phyloP scores from a whole-genome alignment of 2,888 invertebrate species.

The Leptodirus hochenwartii region DNA sequence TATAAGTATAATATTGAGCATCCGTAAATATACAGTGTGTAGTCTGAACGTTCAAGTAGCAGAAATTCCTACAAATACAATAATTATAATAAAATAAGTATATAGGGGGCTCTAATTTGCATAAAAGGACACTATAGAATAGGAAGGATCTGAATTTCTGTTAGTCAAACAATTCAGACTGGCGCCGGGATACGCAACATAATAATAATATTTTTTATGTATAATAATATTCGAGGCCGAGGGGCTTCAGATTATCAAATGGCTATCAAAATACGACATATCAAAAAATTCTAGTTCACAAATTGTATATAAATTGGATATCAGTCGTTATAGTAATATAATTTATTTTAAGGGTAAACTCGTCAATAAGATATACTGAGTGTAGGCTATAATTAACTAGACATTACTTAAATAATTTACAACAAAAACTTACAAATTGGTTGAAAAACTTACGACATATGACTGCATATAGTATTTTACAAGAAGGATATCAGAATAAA shows the following conservation, averaged over 20 bases:
- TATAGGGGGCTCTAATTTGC: too few species aligned
- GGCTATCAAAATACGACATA: slow-evolving; percentile 25
- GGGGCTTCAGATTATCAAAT: slow-evolving; percentile 19
- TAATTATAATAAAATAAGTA: slow-evolving; percentile 13
- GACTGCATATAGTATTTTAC: too few species aligned
- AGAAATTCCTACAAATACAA: slow-evolving; percentile 21
- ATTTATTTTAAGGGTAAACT: too few species aligned
- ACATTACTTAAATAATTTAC: too few species aligned
- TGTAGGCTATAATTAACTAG: too few species aligned
- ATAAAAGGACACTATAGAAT: slow-evolving; percentile 3
- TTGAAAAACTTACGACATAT: too few species aligned
- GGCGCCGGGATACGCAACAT: slow-evolving; percentile 26
- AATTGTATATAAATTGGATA: slow-evolving; percentile 21
- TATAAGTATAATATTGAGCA: slow-evolving; percentile 29
- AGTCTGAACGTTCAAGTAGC: slow-evolving; percentile 31
- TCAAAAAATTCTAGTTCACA: slow-evolving; percentile 19
- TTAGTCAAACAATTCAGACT: slow-evolving; percentile 29
- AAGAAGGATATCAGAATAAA: too few species aligned
- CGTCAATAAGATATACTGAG: too few species aligned
- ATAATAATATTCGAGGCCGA: slow-evolving; percentile 13
- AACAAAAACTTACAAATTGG: too few species aligned
- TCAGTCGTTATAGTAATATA: too few species aligned
- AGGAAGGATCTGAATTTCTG: slow-evolving; percentile 20
- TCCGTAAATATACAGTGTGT: slow-evolving; percentile 27
- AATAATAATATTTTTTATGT: slow-evolving; percentile 11